phyloP scores from a whole-genome alignment of 2,888 invertebrate genomes.

The Platycheirus rosarum region DNA sequence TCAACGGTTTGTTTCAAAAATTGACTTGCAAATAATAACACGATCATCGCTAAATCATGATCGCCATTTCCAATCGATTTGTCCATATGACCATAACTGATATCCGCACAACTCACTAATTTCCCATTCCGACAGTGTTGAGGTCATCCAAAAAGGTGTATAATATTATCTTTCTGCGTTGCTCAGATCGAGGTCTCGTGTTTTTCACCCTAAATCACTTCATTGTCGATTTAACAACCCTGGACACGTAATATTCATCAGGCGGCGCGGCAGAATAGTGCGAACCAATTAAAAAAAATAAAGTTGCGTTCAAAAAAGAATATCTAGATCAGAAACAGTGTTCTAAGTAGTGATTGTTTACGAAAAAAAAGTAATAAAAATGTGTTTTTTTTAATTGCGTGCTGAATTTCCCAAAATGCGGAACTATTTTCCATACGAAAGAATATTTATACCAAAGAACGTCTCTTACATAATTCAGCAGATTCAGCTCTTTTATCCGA shows the following conservation, averaged over 20 bases:
- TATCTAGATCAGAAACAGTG: conserved; percentile 48
- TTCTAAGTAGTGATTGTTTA: conserved; percentile 21
- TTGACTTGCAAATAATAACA: conserved; percentile 70
- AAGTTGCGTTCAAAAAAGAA: conserved; percentile 1
- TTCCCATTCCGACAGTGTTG: conserved; percentile 59
- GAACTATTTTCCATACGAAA: conserved; percentile 37
- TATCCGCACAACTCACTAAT: conserved; percentile 32
- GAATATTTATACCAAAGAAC: conserved; percentile 31
- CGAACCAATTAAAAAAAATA: not conserved
- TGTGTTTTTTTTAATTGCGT: conserved; percentile 14
- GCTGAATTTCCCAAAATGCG: conserved; percentile 54
- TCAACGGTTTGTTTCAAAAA: conserved; percentile 45
- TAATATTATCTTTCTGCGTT: conserved; percentile 30
- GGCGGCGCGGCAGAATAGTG: not conserved
- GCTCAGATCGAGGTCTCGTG: conserved; percentile 55
- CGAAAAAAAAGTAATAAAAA: conserved; percentile 23
- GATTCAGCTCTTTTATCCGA: conserved; percentile 41
- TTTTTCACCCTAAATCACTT: conserved; percentile 52
- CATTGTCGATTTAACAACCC: conserved; percentile 28
- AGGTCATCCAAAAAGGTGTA: conserved; percentile 42
- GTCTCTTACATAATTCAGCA: conserved; percentile 62
- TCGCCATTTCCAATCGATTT: conserved; percentile 59
- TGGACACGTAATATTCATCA: conserved; percentile 55
- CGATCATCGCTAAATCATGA: conserved; percentile 67
- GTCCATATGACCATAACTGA: too few species aligned